These are phyloP conservation scores for Lemur catta DNA, from an alignment of 2,797 vertebrate genomes.

Conservation along the genomic window DNA sequence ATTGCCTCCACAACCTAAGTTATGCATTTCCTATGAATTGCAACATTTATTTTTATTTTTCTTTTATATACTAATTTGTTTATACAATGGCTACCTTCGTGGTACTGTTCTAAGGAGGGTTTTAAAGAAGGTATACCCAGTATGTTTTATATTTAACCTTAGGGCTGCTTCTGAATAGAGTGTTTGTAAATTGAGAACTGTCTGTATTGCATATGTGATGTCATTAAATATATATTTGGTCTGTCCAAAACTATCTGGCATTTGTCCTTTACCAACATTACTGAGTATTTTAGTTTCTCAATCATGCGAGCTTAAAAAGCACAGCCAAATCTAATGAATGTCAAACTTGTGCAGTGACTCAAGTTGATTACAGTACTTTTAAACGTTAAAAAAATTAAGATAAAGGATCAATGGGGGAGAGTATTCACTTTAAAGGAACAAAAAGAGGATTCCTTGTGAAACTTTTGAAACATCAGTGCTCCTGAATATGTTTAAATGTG, in stretches of 20 bases:
- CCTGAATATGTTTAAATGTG: background rate
- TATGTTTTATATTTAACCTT: slow-evolving; percentile 41
- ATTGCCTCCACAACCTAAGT: background rate
- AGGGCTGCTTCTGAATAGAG: slow-evolving; percentile 45
- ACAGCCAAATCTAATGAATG: slow-evolving; percentile 45
- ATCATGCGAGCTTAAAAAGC: slow-evolving; percentile 51
- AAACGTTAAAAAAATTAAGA: slow-evolving; percentile 16
- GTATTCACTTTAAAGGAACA: slow-evolving; percentile 19
- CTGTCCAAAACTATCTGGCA: slow-evolving; percentile 46
- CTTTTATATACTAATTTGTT: slow-evolving; percentile 7
- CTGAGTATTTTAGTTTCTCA: slow-evolving; percentile 22
- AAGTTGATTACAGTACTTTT: background rate
- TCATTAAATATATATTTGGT: slow-evolving; percentile 23
- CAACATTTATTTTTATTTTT: background rate
- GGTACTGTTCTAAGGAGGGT: background rate
- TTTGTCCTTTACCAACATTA: slow-evolving; percentile 46
- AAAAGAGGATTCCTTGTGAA: slow-evolving; percentile 14
- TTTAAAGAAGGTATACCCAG: background rate
- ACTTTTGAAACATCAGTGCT: background rate
- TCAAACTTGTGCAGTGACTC: slow-evolving; percentile 39
- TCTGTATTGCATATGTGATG: slow-evolving; percentile 55
- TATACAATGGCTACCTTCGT: background rate
- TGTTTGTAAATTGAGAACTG: slow-evolving; percentile 61
- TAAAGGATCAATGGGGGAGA: background rate
- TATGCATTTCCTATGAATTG: background rate